These are phyloP conservation scores for Synaphobranchus kaupii DNA, from an alignment of 2,797 vertebrate species.

Conservation along the genomic window DNA sequence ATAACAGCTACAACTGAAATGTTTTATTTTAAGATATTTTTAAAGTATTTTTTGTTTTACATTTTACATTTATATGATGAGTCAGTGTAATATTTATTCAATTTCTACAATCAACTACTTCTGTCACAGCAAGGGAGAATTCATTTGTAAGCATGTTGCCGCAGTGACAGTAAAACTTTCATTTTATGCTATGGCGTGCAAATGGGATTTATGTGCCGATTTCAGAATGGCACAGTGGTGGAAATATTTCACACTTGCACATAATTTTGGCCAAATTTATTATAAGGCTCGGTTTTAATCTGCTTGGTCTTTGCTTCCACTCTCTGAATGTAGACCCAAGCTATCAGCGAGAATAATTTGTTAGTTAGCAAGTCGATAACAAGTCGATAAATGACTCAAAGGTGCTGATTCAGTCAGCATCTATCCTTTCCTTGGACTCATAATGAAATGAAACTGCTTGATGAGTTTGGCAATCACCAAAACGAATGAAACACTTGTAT, in stretches of 20 bases:
- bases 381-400: not conserved
- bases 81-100: not conserved
- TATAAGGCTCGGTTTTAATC: not conserved
- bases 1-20: not conserved
- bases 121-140: slow-evolving; percentile 33
- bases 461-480: not conserved
- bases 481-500: not conserved
- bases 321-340: not conserved
- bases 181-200: not conserved
- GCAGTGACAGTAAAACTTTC: slow-evolving; percentile 27
- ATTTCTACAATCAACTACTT: not conserved
- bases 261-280: not conserved
- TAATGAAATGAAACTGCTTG: not conserved
- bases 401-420: not conserved
- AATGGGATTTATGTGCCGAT: not conserved
- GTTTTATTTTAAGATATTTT: too few species aligned
- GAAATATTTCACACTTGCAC: not conserved
- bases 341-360: not conserved
- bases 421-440: not conserved
- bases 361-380: not conserved
- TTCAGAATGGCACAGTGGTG: not conserved
- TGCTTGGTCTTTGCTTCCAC: not conserved
- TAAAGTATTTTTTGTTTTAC: not conserved
- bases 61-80: not conserved
- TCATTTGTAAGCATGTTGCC: slow-evolving; percentile 41